These are phyloP conservation scores for Spea hammondii DNA, from an alignment of 2,797 vertebrate species.

Conservation along the genomic window DNA sequence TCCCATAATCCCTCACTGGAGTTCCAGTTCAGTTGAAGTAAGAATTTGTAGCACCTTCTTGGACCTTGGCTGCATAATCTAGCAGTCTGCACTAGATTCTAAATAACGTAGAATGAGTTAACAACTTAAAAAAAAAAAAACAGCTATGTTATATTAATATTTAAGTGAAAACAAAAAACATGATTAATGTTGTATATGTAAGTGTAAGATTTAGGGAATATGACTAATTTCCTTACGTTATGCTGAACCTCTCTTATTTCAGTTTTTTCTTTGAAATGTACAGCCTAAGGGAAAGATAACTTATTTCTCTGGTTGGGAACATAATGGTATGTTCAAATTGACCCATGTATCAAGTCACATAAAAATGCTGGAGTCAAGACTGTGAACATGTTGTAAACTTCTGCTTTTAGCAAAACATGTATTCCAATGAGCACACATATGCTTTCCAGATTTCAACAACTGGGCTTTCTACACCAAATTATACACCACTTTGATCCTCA, in stretches of 20 bases:
- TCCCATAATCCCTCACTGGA: too few species aligned
- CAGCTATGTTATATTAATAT: too few species aligned
- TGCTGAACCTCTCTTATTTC: neutral
- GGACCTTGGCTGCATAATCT: too few species aligned
- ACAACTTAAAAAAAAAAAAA: too few species aligned
- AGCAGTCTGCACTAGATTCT: too few species aligned
- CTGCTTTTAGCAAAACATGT: slow-evolving; percentile 45
- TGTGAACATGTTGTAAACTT: slow-evolving; percentile 43
- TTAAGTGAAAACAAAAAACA: too few species aligned
- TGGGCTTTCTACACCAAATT: slow-evolving; percentile 50
- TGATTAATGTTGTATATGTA: too few species aligned
- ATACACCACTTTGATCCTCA: slow-evolving; percentile 50
- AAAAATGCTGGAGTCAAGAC: slow-evolving; percentile 7
- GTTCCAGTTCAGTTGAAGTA: too few species aligned
- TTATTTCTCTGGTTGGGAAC: neutral
- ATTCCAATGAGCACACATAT: slow-evolving; percentile 47
- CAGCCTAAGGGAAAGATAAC: neutral
- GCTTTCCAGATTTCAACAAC: slow-evolving; percentile 47
- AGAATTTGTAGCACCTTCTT: too few species aligned
- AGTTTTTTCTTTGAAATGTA: neutral
- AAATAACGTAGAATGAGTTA: too few species aligned
- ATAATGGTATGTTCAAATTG: neutral
- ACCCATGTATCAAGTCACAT: slow-evolving; percentile 8
- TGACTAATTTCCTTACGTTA: neutral
- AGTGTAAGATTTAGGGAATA: too few species aligned